Evolutionary conservation across 92 coral and sea anemone genomes (phyloP), one percentile per base, ranked within the genome.

Genomic region (Anthopleura xanthogrammica): DNA sequence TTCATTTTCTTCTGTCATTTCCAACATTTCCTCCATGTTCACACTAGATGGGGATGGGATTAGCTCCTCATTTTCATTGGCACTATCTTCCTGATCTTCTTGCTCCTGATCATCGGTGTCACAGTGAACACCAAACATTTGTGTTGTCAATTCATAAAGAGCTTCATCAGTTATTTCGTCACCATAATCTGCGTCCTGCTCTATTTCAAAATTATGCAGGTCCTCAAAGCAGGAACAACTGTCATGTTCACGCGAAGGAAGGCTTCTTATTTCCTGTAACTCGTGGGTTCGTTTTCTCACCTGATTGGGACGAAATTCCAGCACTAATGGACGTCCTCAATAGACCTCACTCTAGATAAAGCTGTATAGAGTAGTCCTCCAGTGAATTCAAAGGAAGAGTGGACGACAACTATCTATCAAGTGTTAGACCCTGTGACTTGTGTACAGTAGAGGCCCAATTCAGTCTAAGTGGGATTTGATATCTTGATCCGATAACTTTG

Each of bases 341-440:
- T 3, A 23, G 70, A 77, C 52, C 19, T 79, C 16, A 72, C 88
- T 85, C 88, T 85, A 2, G 83, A 85, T 7, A 85, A 40, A 23
- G 88, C 83, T 22, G 88, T 85, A 48, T 85, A 85, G n/a, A 79
- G 46, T 41, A 85, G 64, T 3, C 88, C 84, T 56, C 79, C 80
- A 40, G 88, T 79, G 56, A 85, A 79, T 70, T 85, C 84, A 72
- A 60, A 79, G 12, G 83, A 12, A 36, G 83, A 79, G 42, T 85
- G 83, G 12, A 72, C 77, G 1, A 86, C 57, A 12, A 78, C 89
- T 10, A 54, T 80, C 40, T n/a, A n/a, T 74, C 57, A 19, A 80
- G 54, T 60, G 42, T 42, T 23, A 43, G 62, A 2, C 65, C 65
- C 65, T 58, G 65, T 11, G 65, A 14, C 65, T 60, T 60, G 65